These are phyloP conservation scores for Triplophysa siluroides DNA, from an alignment of 2,113 vertebrate species.

Conservation along the genomic window DNA sequence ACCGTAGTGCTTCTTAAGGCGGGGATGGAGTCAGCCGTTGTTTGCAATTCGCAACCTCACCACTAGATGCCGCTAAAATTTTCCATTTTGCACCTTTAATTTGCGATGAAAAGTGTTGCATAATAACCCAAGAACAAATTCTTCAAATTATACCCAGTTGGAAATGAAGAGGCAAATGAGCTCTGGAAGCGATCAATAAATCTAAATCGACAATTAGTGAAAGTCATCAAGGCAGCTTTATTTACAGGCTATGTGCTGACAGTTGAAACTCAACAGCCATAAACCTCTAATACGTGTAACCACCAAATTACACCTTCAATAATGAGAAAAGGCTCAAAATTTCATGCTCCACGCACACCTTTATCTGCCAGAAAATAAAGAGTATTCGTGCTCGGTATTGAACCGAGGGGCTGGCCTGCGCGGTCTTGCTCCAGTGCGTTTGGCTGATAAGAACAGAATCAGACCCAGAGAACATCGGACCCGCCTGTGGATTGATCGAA, in stretches of 20 bases:
- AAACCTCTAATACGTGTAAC: constrained; percentile 2
- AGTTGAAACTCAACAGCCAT: neutral
- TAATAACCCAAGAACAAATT: neutral
- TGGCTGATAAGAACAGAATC: constrained; percentile 65
- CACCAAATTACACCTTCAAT: constrained; percentile 31
- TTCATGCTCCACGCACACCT: constrained; percentile 16
- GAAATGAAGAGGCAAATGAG: constrained; percentile 49
- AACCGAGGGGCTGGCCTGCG: constrained; percentile 36
- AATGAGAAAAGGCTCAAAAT: constrained; percentile 27
- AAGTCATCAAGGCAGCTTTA: constrained; percentile 33
- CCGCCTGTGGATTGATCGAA: constrained; percentile 64
- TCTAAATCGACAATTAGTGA: constrained; percentile 36
- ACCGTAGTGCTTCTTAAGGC: too few relatives aligned
- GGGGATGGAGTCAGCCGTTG: too few relatives aligned
- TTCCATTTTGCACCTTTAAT: neutral
- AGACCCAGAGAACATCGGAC: constrained; percentile 56
- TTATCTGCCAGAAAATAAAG: constrained; percentile 33
- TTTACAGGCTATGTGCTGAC: constrained; percentile 25
- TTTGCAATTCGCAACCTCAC: too few relatives aligned
- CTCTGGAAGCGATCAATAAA: constrained; percentile 44
- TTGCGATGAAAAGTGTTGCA: constrained; percentile 5
- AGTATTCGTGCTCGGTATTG: constrained; percentile 39
- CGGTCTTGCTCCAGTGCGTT: constrained; percentile 47
- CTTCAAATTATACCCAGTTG: neutral
- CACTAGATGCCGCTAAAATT: too few relatives aligned